Percentiles rank a stretch among this genome's conserved stretches.
phyloP scores from a whole-genome alignment of 2,888 invertebrate species.

The Monochamus alternatus region DNA sequence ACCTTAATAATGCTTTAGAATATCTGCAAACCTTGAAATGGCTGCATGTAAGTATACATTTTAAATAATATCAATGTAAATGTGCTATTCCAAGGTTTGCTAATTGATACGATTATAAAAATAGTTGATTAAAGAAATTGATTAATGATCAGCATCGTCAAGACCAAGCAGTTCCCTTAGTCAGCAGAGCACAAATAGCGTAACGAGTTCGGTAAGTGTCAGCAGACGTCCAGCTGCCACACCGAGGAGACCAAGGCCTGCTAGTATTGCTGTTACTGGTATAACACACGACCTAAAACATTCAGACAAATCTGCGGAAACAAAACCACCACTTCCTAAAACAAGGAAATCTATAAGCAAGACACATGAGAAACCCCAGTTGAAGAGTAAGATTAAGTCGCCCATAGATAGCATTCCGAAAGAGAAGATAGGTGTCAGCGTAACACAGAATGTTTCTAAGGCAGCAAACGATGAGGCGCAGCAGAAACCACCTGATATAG shows the following conservation, averaged over 20 bases:
- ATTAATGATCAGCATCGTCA: conserved; percentile 76
- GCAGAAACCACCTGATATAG: conserved; percentile 54
- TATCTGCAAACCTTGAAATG: neutral
- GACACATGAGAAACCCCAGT: conserved; percentile 55
- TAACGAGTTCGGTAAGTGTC: conserved; percentile 73
- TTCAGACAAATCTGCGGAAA: conserved; percentile 66
- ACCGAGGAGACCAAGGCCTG: conserved; percentile 83
- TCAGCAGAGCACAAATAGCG: conserved; percentile 78
- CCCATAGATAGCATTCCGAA: conserved; percentile 58
- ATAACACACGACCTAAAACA: conserved; percentile 73
- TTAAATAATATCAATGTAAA: neutral
- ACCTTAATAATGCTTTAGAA: neutral
- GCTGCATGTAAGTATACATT: neutral
- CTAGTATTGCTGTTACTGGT: conserved; percentile 89
- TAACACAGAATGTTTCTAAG: conserved; percentile 21
- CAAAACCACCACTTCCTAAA: conserved; percentile 73
- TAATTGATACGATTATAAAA: neutral
- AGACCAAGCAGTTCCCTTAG: conserved; percentile 92
- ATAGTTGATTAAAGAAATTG: neutral
- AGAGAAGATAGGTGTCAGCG: conserved; percentile 34
- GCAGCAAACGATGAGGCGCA: conserved; percentile 42
- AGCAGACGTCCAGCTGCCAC: conserved; percentile 77
- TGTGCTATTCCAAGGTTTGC: neutral
- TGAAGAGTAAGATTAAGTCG: conserved; percentile 49
- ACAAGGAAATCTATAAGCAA: conserved; percentile 66